A percentile compares a stretch with the other conserved stretches of the same genome.
phyloP scores from a whole-genome alignment of 1,140 invertebrate genomes.

The Drosophila bocki region DNA sequence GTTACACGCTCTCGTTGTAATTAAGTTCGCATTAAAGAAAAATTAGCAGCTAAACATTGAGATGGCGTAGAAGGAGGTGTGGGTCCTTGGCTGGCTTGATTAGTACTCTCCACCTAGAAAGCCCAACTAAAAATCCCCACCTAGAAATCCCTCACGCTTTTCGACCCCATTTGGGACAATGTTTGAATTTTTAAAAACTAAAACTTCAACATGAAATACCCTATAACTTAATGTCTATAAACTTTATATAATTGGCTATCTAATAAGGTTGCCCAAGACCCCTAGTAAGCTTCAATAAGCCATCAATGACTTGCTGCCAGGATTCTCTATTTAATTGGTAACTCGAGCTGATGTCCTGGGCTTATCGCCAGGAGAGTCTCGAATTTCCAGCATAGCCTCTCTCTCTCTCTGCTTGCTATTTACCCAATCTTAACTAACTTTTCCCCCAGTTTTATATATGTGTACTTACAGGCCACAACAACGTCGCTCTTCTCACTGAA shows the following conservation, averaged over 20 bases:
- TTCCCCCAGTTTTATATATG: not conserved
- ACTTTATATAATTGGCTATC: not conserved
- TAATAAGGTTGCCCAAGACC: not conserved
- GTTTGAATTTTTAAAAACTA: not conserved
- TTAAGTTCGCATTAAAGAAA: conserved; percentile 81
- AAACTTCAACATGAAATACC: too few species aligned
- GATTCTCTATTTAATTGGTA: conserved; percentile 15
- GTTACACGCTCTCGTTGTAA: conserved; percentile 50
- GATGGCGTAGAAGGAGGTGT: conserved; percentile 1
- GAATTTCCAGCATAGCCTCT: conserved; percentile 1
- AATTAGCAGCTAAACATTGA: conserved; percentile 70
- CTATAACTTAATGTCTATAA: not conserved
- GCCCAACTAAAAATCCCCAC: not conserved
- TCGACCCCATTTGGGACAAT: not conserved
- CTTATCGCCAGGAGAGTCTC: conserved; percentile 2
- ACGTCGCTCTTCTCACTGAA: conserved; percentile 95
- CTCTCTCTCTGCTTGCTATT: not conserved
- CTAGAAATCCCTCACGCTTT: not conserved
- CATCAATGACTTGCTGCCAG: not conserved
- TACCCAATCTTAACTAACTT: not conserved
- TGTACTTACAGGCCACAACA: conserved; percentile 94
- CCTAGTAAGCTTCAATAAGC: not conserved
- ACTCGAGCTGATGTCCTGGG: not conserved
- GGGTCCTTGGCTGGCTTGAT: conserved; percentile 43
- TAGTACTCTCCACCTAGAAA: conserved; percentile 27